Evolutionary conservation across 2,888 invertebrate genomes (phyloP).

Genomic region (Agapostemon virescens): DNA sequence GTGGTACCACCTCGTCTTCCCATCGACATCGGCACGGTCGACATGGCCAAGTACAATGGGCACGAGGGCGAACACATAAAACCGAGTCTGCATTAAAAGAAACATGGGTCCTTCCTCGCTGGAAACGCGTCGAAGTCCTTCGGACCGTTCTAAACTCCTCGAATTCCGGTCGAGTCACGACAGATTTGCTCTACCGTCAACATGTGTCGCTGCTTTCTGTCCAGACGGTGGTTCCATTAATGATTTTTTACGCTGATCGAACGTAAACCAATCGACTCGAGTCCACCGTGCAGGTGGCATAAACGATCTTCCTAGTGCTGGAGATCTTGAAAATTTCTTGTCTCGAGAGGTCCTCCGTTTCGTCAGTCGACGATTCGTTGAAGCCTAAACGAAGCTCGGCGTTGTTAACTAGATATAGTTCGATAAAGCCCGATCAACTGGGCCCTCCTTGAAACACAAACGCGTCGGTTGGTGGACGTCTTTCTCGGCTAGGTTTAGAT

Average conservation of each 20-base stretch:
- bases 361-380: background rate
- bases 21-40: constrained; percentile 54
- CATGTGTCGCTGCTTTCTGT: background rate
- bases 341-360: too few relatives aligned
- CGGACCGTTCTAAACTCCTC: background rate
- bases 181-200: background rate
- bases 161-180: constrained; percentile 4
- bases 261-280: background rate
- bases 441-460: constrained; percentile 1
- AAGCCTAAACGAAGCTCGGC: background rate
- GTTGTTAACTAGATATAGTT: too few relatives aligned
- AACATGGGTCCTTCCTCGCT: background rate
- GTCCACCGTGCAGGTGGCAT: background rate
- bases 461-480: constrained; percentile 34
- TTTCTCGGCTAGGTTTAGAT: constrained; percentile 30
- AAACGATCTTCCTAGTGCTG: background rate
- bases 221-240: constrained; percentile 7
- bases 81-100: constrained; percentile 58
- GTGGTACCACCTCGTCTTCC: constrained; percentile 67
- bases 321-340: background rate
- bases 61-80: constrained; percentile 57
- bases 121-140: background rate
- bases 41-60: constrained; percentile 41
- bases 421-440: background rate
- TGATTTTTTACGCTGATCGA: background rate